phyloP scores from a whole-genome alignment of 2,113 vertebrate species.

The Neodontobutis hainanensis region DNA sequence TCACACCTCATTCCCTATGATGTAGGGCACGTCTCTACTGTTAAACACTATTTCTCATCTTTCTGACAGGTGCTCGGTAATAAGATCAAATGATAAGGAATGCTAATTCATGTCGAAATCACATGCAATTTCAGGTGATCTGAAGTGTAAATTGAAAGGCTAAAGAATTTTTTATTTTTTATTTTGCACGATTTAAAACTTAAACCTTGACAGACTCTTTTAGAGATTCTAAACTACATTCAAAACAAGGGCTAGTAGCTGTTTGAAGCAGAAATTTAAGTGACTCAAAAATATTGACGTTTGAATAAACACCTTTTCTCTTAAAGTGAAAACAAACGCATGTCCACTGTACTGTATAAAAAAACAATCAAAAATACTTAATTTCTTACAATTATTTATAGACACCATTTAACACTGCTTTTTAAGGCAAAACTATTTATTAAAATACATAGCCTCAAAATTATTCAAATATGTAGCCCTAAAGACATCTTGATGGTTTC shows the following conservation, averaged over 20 bases:
- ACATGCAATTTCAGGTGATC: slow-evolving; percentile 66
- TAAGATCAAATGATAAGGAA: slow-evolving; percentile 71
- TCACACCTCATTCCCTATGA: slow-evolving; percentile 62
- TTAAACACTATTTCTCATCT: slow-evolving; percentile 61
- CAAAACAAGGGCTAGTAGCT: slow-evolving; percentile 24
- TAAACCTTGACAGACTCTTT: slow-evolving; percentile 46
- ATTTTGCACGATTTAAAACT: slow-evolving; percentile 46
- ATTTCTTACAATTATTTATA: too few relatives aligned
- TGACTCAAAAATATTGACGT: slow-evolving; percentile 39
- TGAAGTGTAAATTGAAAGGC: slow-evolving; percentile 49
- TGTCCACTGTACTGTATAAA: not conserved
- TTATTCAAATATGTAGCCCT: too few relatives aligned
- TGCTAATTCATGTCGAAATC: slow-evolving; percentile 69
- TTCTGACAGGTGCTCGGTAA: slow-evolving; percentile 58
- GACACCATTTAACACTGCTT: too few relatives aligned
- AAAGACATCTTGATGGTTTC: too few relatives aligned
- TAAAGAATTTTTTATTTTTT: slow-evolving; percentile 26
- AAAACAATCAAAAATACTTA: not conserved
- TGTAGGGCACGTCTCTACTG: slow-evolving; percentile 61
- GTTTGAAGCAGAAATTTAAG: slow-evolving; percentile 37
- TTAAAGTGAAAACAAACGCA: slow-evolving; percentile 11
- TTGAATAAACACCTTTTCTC: slow-evolving; percentile 23
- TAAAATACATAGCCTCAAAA: too few relatives aligned
- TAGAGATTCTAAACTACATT: slow-evolving; percentile 24
- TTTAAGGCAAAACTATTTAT: too few relatives aligned